phyloP scores from a whole-genome alignment of 2,888 invertebrate genomes.

The Ernsta delagoae region DNA sequence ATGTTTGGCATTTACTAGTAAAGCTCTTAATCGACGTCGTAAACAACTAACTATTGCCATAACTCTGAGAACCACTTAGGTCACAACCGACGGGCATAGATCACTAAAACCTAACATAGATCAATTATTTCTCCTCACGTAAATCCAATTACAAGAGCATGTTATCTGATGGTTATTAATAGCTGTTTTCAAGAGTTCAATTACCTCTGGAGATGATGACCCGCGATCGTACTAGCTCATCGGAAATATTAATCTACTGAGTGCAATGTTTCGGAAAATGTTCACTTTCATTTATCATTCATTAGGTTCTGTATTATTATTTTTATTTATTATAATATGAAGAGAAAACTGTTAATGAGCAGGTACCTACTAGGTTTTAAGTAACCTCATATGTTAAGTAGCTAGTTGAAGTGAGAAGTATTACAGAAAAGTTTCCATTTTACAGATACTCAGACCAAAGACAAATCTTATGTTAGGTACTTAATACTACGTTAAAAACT shows the following conservation, averaged over 20 bases:
- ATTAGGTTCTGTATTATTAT: background rate
- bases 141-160: slow-evolving; percentile 35
- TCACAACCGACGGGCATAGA: slow-evolving; percentile 19
- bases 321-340: background rate
- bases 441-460: too few relatives aligned
- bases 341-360: too few relatives aligned
- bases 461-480: too few relatives aligned
- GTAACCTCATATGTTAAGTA: too few relatives aligned
- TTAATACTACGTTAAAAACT: too few relatives aligned
- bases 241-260: slow-evolving; percentile 42
- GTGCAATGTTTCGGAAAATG: slow-evolving; percentile 32
- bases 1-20: too few relatives aligned
- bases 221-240: slow-evolving; percentile 40
- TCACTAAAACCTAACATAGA: slow-evolving; percentile 31
- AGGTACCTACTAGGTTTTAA: too few relatives aligned
- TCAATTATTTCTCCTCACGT: slow-evolving; percentile 35
- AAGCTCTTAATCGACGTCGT: background rate
- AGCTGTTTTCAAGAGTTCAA: slow-evolving; percentile 35
- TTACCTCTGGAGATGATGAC: slow-evolving; percentile 39
- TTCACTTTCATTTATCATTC: slow-evolving; percentile 27
- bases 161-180: slow-evolving; percentile 33
- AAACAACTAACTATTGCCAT: slow-evolving; percentile 9
- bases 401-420: too few relatives aligned
- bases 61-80: slow-evolving; percentile 15
- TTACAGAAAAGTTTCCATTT: too few relatives aligned